Evolutionary conservation across 2,113 vertebrate genomes (phyloP), one percentile per base, ranked within the genome.

Genomic region (Gnathonemus longibarbis): DNA sequence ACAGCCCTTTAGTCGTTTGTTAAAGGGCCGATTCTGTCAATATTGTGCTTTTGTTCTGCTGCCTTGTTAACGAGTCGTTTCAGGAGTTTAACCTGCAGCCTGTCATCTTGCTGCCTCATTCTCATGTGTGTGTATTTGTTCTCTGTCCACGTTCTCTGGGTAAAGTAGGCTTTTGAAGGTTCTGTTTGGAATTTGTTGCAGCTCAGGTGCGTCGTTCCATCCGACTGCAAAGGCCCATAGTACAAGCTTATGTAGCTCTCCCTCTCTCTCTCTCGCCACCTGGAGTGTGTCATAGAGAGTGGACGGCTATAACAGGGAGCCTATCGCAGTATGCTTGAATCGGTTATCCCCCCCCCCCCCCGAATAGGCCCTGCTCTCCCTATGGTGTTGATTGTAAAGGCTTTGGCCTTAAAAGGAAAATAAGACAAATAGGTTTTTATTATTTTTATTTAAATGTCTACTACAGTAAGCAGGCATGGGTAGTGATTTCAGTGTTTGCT

Each of bases 11-110:
- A 94, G 95, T 96, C 87, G 46, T 94, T 94, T 93, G 93, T 94
- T 93, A 91, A 93, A 92, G 92, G 94, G 95, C 95, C 94, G 94
- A 96, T 95, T 95, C 95, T 95, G 94, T 95, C 95, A 94, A 94
- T 94, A 42, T 80, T 80, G 74, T 42, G 74, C 35, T 80, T 80
- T 80, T 80, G 74, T 80, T 80, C 13, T 27, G 13, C 35, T 19
- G 74, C 74, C 74, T 80, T 80, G 35, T 80, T 80, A 80, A 80
- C 42, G 74, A 80, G 35, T 42, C 35, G 15, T 80, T 80, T 80
- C 74, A 39, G 74, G 31, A 80, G 74, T 7, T 70, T 19, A 66
- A 80, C 74, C 74, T 39, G 15, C 35, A 80, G 74, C 74, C 7
- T 42, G 15, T 80, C 35, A 19, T 80, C 74, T 7, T 19, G 35